A percentile compares a stretch with the other conserved stretches of the same genome.
Evolutionary conservation across 2,797 vertebrate genomes (phyloP).

Genomic region (Pangasius djambal): DNA sequence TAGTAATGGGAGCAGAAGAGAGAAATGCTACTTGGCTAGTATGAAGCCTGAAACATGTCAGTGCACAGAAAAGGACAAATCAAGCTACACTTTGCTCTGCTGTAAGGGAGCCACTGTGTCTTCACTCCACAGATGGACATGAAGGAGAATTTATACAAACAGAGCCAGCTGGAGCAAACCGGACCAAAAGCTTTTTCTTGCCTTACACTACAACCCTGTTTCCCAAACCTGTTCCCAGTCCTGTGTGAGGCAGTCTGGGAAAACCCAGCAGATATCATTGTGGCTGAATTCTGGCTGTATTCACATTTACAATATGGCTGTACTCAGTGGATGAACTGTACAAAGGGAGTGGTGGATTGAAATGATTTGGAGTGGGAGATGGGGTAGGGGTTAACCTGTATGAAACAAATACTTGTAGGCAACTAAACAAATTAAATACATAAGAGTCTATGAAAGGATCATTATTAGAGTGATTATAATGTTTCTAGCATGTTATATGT

Average conservation of each 20-base stretch:
- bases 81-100: background rate
- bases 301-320: background rate
- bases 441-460: no score
- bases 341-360: background rate
- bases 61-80: background rate
- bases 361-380: background rate
- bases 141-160: background rate
- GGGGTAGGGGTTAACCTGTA: no score
- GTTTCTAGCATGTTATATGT: no score
- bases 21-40: background rate
- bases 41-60: background rate
- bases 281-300: background rate
- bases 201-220: background rate
- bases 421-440: no score
- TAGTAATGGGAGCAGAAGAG: background rate
- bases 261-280: background rate
- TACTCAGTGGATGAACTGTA: background rate
- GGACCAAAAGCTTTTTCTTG: slow-evolving; percentile 9
- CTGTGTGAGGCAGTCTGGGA: background rate
- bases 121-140: background rate
- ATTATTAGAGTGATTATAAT: no score
- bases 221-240: background rate
- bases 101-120: background rate
- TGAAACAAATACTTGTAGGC: no score
- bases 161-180: background rate